Conservation (phyloP, 2,797 vertebrate genomes). For the Hapalemur alaotrensis region DNA sequence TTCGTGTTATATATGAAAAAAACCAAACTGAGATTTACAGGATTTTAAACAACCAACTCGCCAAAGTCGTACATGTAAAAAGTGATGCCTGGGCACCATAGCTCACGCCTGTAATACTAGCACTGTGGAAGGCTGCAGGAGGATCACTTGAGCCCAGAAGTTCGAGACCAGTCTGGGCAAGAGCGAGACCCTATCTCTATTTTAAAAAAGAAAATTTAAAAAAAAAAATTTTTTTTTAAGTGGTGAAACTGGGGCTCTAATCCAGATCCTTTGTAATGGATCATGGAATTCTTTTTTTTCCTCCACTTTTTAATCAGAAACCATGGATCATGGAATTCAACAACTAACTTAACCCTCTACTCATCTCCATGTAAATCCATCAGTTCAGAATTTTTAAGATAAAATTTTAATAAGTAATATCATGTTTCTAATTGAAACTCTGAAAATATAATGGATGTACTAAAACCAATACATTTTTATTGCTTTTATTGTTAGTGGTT, state of each 20-base stretch:
- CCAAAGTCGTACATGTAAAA: background rate
- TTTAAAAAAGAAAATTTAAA: no score
- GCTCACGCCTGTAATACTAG: no score
- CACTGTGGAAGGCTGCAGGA: no score
- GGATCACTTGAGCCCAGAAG: no score
- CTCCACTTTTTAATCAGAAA: no score
- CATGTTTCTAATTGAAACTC: slow-evolving; percentile 15
- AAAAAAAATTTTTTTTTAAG: no score
- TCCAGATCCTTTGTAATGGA: background rate
- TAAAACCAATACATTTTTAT: slow-evolving; percentile 11
- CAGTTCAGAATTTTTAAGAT: background rate
- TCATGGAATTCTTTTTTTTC: background rate
- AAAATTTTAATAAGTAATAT: slow-evolving; percentile 29
- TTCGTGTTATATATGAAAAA: background rate
- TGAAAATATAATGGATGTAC: slow-evolving; percentile 25
- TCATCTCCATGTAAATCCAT: background rate
- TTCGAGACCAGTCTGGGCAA: no score
- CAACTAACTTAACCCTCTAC: background rate
- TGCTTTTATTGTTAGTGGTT: slow-evolving; percentile 48
- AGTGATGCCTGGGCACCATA: no score
- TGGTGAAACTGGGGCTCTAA: background rate
- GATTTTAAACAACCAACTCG: background rate
- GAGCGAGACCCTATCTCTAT: no score
- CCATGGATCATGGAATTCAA: background rate
- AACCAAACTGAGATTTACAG: background rate